Base-by-base conservation (phyloP, 2,888 invertebrate species). In the Fabriciana adippe region DNA sequence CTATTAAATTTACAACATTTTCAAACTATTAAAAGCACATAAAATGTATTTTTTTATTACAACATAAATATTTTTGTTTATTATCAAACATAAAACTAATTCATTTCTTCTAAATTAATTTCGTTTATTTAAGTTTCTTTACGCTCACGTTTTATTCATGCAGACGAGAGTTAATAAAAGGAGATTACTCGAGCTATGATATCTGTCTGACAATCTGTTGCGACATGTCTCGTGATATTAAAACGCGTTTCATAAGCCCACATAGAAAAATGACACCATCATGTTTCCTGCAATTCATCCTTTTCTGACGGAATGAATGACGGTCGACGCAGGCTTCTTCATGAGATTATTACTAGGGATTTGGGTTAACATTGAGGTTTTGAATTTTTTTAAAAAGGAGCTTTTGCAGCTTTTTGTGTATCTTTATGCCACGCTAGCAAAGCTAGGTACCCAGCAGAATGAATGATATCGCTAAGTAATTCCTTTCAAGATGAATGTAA, bases 161-260 rank as follows among this genome's bases (percentile, higher is more conserved):
- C 61, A 61, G 61, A 51, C 26, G 63, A 41, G 41, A 66, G 56
- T 65, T 56, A 64, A 53, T 69, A 69, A 62, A 61, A 55, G 15
- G 41, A 64, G 57, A 64, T 71, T 61, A 45, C 47, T 50, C 60
- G n/a, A 47, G 55, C 60, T 13, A 48, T 66, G 68, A 57, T 64
- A 56, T 69, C 67, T 68, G 70, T 73, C 57, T 57, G 62, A 64
- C 68, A 69, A 67, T 72, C 67, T 72, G 69, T 65, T 67, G 70
- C 72, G 69, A 72, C 64, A 72, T 74, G 66, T 67, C 62, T 67
- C 64, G 67, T 68, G 63, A 73, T 73, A 73, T 73, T 73, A 73
- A 73, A 73, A 73, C 64, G 70, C 63, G 57, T 66, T 66, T 68
- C 72, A 55, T 59, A 66, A 70, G 64, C 64, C 61, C 53, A 55